Base-by-base conservation (phyloP, 2,113 vertebrate genomes). In the Leiothrix lutea region DNA sequence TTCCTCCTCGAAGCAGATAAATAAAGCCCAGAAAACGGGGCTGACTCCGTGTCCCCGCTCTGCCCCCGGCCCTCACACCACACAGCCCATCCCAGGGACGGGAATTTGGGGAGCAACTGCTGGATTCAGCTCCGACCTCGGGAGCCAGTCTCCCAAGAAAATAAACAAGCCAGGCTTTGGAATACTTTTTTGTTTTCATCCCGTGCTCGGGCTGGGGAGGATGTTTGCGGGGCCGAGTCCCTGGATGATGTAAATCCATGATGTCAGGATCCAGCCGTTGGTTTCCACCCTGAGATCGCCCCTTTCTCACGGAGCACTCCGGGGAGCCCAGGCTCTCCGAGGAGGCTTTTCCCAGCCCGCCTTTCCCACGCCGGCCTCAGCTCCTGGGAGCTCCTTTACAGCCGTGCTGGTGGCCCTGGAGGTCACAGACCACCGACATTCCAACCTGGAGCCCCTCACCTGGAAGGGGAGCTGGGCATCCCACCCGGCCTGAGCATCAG, bases 191-290 rank as follows among this genome's bases (percentile, higher is more conserved):
- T 56, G 25, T 80, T 91, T 56, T 45, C 62, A 62, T 18, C 66
- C 47, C 0, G 40, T 2, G 29, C 71, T 33, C 5, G 2, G 25
- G 47, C 80, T 26, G 73, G 88, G 94, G 64, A 93, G 78, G 88
- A 86, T 44, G 75, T 88, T 26, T 80, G 82, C 31, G 11, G 90
- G 90, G 77, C 79, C 48, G 80, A 80, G 86, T 69, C 93, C 86
- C 64, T 2, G 54, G 51, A 0, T 94, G 88, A 65, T 88, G 86
- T 73, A 3, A 95, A 80, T 48, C 91, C 77, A 10, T 83, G 23
- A 84, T 75, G 90, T 92, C 94, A 91, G 90, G 95, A 15, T 26
- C 23, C 83, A 88, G 90, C 57, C 20, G 8, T 1, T 4, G 23
- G 1, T 72, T 86, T 29, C 90, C 80, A 35, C 19, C 80, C 75